These are phyloP conservation scores for Hirtodrosophila histrioides DNA, from an alignment of 2,888 invertebrate genomes.

Conservation along the genomic window DNA sequence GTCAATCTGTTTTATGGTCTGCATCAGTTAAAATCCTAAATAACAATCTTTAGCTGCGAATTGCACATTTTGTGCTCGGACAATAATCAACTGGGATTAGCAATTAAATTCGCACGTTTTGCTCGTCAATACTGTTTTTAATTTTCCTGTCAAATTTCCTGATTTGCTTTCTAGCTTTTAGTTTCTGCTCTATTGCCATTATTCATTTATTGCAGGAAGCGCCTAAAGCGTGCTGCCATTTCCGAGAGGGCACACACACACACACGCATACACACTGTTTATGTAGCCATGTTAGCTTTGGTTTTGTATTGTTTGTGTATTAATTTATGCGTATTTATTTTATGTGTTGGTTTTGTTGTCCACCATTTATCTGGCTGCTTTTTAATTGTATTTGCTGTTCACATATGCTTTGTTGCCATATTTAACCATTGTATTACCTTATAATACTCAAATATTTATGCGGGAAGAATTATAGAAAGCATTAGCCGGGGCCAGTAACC, in stretches of 20 bases:
- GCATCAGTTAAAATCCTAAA: background rate
- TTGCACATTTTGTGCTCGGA: slow-evolving; percentile 6
- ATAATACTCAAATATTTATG: slow-evolving; percentile 14
- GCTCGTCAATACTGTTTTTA: slow-evolving; percentile 1
- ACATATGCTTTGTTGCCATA: slow-evolving; percentile 20
- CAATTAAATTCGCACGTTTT: slow-evolving; percentile 35
- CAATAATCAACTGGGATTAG: slow-evolving; percentile 31
- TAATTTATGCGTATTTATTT: slow-evolving; percentile 56
- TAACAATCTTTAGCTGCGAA: slow-evolving; percentile 6
- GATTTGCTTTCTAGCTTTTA: slow-evolving; percentile 10
- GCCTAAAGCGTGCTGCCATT: slow-evolving; percentile 23
- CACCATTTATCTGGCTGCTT: slow-evolving; percentile 27
- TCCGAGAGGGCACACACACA: slow-evolving; percentile 6
- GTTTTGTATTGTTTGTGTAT: slow-evolving; percentile 54
- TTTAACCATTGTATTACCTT: slow-evolving; percentile 28
- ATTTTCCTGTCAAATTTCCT: background rate
- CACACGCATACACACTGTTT: slow-evolving; percentile 4
- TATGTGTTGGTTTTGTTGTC: slow-evolving; percentile 40
- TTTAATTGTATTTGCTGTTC: slow-evolving; percentile 24
- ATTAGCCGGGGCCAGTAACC: no score
- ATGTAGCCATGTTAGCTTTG: slow-evolving; percentile 28
- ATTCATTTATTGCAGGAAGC: slow-evolving; percentile 25
- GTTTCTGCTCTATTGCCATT: slow-evolving; percentile 13
- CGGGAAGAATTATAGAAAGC: slow-evolving; percentile 2
- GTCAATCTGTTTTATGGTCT: slow-evolving; percentile 12